Evolutionary conservation across 1,140 invertebrate species (phyloP), one percentile per base, ranked within the genome.

Genomic region (Papilio helenus): DNA sequence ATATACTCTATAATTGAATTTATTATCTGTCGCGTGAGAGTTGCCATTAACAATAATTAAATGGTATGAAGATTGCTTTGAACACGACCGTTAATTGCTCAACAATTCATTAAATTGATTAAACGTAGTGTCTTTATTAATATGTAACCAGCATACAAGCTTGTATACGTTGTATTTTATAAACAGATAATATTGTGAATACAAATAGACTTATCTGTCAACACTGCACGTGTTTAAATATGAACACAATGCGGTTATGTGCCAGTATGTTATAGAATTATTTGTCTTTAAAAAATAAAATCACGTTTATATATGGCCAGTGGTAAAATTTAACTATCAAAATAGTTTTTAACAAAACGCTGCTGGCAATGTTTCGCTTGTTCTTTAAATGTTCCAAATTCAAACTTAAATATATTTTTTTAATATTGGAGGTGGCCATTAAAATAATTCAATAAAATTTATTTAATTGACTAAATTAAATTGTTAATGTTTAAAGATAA

Each of bases 1-100:
- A 74, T 74, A 26, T 49, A 68, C 26, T n/a, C 42, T 49, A 23
- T 74, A 74, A 74, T 73, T 73, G 10, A 73, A 73, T 74, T 74
- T 49, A 74, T 74, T 44, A 74, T 74, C 71, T 72, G 61, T 68
- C 61, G 26, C 71, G 34, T n/a, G 71, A 72, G 34, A 44, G 71
- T 68, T 68, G 5, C 61, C 26, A 34, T 29, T 68, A 29, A 12
- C 61, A 12, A 68, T 68, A 68, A 68, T 68, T 26, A 68, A 68
- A 58, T 23, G n/a, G n/a, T 10, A 58, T 58, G 7, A 58, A 68
- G 61, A 68, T 68, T 68, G 26, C 61, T 34, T 12, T 68, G 23
- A 65, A 7, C 4, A 68, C 2, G 26, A 12, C 10, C 26, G 26
- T 16, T 29, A 68, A 68, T 68, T 68, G 61, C 23, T 14, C 58